phyloP scores from a whole-genome alignment of 2,113 vertebrate genomes.

The Phrynocephalus versicolor region DNA sequence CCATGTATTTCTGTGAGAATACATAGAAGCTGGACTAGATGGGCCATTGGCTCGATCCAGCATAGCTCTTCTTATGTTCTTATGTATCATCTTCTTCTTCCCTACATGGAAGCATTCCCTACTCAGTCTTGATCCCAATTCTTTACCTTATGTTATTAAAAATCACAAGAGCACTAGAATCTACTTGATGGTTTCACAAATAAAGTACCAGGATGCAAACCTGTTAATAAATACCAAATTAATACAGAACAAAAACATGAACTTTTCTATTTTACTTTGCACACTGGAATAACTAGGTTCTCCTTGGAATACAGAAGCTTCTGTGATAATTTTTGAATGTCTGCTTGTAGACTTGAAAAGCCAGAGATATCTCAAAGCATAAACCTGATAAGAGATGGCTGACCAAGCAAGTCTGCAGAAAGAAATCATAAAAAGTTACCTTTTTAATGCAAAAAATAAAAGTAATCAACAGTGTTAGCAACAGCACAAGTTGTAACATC shows the following conservation, averaged over 20 bases:
- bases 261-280: neutral
- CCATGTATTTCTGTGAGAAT: too few relatives aligned
- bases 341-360: neutral
- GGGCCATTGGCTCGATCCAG: too few relatives aligned
- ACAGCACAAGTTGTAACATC: neutral
- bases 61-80: too few relatives aligned
- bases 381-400: neutral
- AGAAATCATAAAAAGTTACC: neutral
- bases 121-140: neutral
- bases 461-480: too few relatives aligned
- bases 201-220: neutral
- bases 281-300: neutral
- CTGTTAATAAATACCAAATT: neutral
- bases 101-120: neutral
- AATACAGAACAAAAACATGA: neutral
- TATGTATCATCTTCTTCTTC: too few relatives aligned
- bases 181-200: neutral
- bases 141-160: neutral
- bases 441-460: neutral
- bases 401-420: neutral
- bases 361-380: neutral
- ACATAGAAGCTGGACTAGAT: too few relatives aligned
- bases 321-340: neutral
- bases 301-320: neutral
- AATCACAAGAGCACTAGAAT: neutral